These are phyloP conservation scores for Clarias batrachus DNA, from an alignment of 2,113 vertebrate genomes.

Conservation along the genomic window DNA sequence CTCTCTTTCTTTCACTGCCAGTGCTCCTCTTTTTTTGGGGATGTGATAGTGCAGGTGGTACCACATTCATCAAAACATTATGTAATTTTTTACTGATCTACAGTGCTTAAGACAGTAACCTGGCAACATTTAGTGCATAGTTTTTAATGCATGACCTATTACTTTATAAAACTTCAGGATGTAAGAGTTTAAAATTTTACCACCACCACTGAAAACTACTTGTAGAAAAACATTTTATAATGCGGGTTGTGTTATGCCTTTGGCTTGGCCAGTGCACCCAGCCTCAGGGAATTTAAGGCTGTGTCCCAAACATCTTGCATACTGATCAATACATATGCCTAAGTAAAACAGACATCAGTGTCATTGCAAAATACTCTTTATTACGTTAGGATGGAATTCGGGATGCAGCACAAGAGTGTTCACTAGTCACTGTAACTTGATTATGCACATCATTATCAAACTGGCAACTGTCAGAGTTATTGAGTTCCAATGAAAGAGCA, in stretches of 20 bases:
- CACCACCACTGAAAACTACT: neutral
- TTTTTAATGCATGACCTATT: neutral
- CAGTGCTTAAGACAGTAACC: neutral
- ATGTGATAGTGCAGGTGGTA: neutral
- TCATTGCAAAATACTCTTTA: neutral
- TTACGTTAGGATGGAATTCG: neutral
- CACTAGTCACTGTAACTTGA: neutral
- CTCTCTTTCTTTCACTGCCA: conserved; percentile 28
- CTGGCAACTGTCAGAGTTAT: neutral
- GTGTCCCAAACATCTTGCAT: neutral
- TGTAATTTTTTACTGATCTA: neutral
- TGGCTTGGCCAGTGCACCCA: neutral
- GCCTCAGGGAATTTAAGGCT: neutral
- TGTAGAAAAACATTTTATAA: neutral
- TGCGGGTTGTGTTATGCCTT: neutral
- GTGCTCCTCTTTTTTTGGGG: neutral
- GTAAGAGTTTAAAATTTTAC: neutral
- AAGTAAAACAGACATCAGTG: neutral
- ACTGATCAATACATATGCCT: neutral
- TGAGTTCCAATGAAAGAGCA: neutral
- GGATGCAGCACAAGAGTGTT: neutral
- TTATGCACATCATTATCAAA: neutral
- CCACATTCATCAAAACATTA: neutral
- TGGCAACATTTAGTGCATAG: neutral
- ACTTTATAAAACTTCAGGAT: neutral